These are phyloP conservation scores for Nannobrachium achirus DNA, from an alignment of 2,113 vertebrate species.

Conservation along the genomic window DNA sequence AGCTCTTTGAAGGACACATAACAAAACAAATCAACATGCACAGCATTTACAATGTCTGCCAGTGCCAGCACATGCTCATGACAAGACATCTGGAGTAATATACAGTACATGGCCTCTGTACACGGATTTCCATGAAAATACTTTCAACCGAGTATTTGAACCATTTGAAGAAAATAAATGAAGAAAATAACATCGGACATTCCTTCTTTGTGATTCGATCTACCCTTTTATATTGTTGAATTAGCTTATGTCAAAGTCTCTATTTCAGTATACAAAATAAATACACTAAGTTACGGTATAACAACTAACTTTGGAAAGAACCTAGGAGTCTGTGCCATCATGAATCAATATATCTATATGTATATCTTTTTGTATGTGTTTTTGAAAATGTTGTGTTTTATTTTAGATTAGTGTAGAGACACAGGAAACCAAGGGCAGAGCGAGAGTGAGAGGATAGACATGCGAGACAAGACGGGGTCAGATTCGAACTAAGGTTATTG, in stretches of 20 bases:
- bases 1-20: constrained; percentile 24
- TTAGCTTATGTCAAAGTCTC: constrained; percentile 10
- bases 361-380: no score
- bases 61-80: not conserved
- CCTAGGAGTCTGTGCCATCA: no score
- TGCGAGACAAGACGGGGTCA: no score
- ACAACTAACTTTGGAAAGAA: no score
- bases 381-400: no score
- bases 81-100: not conserved
- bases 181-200: constrained; percentile 30
- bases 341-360: no score
- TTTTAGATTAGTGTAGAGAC: no score
- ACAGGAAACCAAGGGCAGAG: no score
- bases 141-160: constrained; percentile 30
- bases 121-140: constrained; percentile 54
- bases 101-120: constrained; percentile 31
- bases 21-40: constrained; percentile 42
- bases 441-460: no score
- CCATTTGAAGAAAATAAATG: constrained; percentile 46
- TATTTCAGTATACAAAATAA: constrained; percentile 54
- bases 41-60: constrained; percentile 29
- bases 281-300: not conserved
- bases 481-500: no score
- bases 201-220: constrained; percentile 4
- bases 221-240: constrained; percentile 32